Evolutionary conservation across 1,140 invertebrate species (phyloP).

Genomic region (Helicoverpa zea): DNA sequence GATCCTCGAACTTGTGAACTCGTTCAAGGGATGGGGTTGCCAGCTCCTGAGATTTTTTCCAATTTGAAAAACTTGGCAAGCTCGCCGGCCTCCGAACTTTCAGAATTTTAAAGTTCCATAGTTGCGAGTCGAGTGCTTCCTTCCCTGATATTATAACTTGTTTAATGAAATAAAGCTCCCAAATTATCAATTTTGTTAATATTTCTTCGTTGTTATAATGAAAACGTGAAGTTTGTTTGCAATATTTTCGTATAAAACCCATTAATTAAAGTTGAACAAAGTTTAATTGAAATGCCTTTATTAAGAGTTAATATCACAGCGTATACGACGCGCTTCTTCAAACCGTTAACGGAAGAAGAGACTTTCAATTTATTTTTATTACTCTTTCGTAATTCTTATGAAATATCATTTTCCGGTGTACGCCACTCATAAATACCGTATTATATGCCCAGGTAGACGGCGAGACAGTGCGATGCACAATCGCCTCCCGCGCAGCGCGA

Average conservation of each 20-base stretch:
- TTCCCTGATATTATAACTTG: background rate
- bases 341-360: no score
- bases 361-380: no score
- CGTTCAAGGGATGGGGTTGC: slow-evolving; percentile 7
- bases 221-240: slow-evolving; percentile 9
- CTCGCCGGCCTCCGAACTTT: background rate
- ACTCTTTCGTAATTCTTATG: no score
- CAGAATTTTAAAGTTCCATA: slow-evolving; percentile 16
- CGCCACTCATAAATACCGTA: no score
- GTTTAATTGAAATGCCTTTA: slow-evolving; percentile 10
- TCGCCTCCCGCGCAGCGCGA: background rate
- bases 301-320: no score
- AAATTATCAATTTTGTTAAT: slow-evolving; percentile 15
- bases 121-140: background rate
- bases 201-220: background rate
- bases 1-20: slow-evolving; percentile 34
- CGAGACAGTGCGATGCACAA: background rate
- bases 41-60: slow-evolving; percentile 12
- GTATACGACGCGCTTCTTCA: no score
- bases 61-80: slow-evolving; percentile 29
- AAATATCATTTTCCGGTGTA: no score
- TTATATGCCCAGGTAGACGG: background rate
- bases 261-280: slow-evolving; percentile 26
- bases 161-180: background rate
- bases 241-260: slow-evolving; percentile 18